Conservation (phyloP, 2,888 invertebrate species). For the Amphimallon solstitiale region DNA sequence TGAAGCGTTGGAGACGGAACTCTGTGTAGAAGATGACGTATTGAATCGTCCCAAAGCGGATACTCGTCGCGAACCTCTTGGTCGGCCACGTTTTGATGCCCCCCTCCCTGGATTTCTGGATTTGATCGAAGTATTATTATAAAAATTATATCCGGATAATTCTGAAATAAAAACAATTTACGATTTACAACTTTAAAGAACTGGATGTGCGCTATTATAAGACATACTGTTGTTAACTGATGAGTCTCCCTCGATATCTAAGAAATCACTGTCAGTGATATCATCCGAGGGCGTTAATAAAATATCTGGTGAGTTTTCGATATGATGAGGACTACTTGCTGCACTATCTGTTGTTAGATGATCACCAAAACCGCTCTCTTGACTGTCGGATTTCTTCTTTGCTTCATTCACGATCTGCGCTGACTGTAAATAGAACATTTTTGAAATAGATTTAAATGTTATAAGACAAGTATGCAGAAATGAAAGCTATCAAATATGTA, state of each 20-base stretch:
- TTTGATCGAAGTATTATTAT: slow-evolving; percentile 60
- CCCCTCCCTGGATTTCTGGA: slow-evolving; percentile 65
- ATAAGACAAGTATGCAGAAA: too few species aligned
- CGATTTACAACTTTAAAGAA: neutral
- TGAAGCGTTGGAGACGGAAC: neutral
- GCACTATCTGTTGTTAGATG: slow-evolving; percentile 57
- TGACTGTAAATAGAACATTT: slow-evolving; percentile 57
- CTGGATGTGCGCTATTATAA: slow-evolving; percentile 25
- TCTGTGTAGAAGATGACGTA: slow-evolving; percentile 27
- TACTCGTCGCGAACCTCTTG: slow-evolving; percentile 76
- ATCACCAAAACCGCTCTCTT: slow-evolving; percentile 51
- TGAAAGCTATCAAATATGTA: too few species aligned
- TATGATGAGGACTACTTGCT: slow-evolving; percentile 64
- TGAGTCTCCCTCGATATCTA: slow-evolving; percentile 54
- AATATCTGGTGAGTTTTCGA: slow-evolving; percentile 55
- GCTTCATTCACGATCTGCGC: slow-evolving; percentile 54
- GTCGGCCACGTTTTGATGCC: slow-evolving; percentile 76
- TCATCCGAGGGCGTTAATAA: slow-evolving; percentile 52
- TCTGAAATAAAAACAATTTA: slow-evolving; percentile 21
- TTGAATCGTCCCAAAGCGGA: slow-evolving; percentile 61
- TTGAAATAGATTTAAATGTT: neutral
- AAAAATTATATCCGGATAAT: slow-evolving; percentile 57
- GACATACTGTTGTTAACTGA: slow-evolving; percentile 52
- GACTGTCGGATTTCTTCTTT: slow-evolving; percentile 47
- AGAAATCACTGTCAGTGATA: slow-evolving; percentile 53